Evolutionary conservation across 2,888 invertebrate genomes (phyloP).

Genomic region (Odontomyia ornata): DNA sequence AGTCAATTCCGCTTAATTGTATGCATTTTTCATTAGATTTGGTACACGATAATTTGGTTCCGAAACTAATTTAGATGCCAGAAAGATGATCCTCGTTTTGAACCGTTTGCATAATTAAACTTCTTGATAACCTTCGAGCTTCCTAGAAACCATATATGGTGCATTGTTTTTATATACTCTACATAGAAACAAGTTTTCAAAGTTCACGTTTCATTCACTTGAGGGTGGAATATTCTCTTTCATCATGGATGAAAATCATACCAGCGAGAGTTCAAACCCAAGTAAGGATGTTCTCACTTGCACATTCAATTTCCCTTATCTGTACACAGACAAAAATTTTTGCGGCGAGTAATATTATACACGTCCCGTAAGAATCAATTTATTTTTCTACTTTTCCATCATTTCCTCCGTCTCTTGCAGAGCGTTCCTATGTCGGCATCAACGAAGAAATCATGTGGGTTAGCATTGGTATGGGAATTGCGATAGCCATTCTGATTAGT

Average conservation of each 20-base stretch:
- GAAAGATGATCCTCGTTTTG: too few relatives aligned
- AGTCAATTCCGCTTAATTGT: not conserved
- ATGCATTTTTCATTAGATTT: not conserved
- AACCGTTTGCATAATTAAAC: too few relatives aligned
- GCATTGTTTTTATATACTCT: too few relatives aligned
- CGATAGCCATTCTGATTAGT: slow-evolving; percentile 81
- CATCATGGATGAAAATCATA: too few relatives aligned
- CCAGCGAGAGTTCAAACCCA: too few relatives aligned
- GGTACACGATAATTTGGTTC: not conserved
- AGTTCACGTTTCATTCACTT: too few relatives aligned
- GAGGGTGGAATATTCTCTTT: too few relatives aligned
- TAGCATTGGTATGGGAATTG: slow-evolving; percentile 72
- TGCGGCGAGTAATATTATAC: not conserved
- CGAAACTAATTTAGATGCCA: not conserved
- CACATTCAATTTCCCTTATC: not conserved
- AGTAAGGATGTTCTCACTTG: too few relatives aligned
- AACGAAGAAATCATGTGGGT: slow-evolving; percentile 91
- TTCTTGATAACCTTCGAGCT: too few relatives aligned
- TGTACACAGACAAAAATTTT: not conserved
- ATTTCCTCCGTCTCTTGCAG: slow-evolving; percentile 63
- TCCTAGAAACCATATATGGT: too few relatives aligned
- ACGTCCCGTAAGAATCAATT: not conserved
- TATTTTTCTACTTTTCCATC: not conserved
- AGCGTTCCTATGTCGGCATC: slow-evolving; percentile 82
- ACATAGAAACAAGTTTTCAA: too few relatives aligned